Base-by-base conservation (phyloP, 1,140 invertebrate species). In the Lamellibrachia luymesi region DNA sequence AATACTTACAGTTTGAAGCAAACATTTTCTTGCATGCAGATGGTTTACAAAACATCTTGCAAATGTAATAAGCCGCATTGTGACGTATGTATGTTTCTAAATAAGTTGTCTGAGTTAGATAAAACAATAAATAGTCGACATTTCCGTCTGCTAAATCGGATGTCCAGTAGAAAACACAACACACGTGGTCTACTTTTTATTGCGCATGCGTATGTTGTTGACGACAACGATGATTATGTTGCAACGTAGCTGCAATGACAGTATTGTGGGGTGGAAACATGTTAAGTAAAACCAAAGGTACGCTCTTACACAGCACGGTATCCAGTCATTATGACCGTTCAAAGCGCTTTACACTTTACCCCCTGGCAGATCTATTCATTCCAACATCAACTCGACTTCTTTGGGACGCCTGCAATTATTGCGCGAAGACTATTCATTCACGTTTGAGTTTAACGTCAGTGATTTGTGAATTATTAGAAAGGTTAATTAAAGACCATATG, bases 1-100 rank as follows among this genome's bases (percentile, higher is more conserved):
- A 80, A 80, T 80, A 80, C 64, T 80, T 80, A 80, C 64, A 22
- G 64, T 80, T 80, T 80, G 64, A 80, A 80, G 64, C 64, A 80
- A 80, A 80, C 17, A 80, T 22, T 80, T 80, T 80, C 17, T 10
- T 80, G 64, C 64, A 80, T 80, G 64, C 13, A 80, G 17, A 80
- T 80, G 64, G 64, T 80, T 80, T 17, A 80, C 64, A 80, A 80
- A 80, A 80, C 64, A 80, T 80, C 25, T 80, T 8, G 64, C 4
- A 80, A 80, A 80, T 80, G 8, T 80, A 80, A 80, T 10, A 17
- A 80, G 64, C 64, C 64, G 64, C 64, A 80, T 80, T 80, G 64
- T 80, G 64, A 80, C 17, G 64, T 22, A 10, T 80, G 13, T 80
- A 4, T 17, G 64, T 4, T 80, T 80, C 64, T 10, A 80, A 80